Evolutionary conservation across 2,797 vertebrate genomes (phyloP).

Genomic region (Helicolenus hilgendorfi): DNA sequence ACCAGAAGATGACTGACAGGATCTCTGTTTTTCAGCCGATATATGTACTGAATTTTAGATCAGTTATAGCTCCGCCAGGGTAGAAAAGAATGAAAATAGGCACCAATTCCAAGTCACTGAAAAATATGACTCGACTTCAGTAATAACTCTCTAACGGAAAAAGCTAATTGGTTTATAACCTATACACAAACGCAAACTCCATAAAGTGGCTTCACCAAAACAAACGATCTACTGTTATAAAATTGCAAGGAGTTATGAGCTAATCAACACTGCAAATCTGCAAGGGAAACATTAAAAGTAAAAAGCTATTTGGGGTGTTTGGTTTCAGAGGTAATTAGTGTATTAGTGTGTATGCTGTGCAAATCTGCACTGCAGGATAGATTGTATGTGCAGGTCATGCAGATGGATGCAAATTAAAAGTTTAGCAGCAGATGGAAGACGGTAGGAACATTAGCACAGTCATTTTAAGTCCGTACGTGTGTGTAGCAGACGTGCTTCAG

Average conservation of each 20-base stretch:
- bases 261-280: conserved; percentile 14
- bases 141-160: neutral
- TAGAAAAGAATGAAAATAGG: neutral
- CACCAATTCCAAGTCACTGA: neutral
- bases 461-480: conserved; percentile 1
- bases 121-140: neutral
- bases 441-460: conserved; percentile 26
- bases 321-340: conserved; percentile 39
- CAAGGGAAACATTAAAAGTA: conserved; percentile 30
- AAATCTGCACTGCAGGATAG: conserved; percentile 25
- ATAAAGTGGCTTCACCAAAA: neutral
- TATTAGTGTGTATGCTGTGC: neutral
- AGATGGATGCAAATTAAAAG: conserved; percentile 26
- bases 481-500: conserved; percentile 4
- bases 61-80: neutral
- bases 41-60: neutral
- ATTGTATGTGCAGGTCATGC: conserved; percentile 6
- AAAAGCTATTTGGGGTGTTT: conserved; percentile 12
- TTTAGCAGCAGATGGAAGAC: conserved; percentile 29
- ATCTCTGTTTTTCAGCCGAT: neutral
- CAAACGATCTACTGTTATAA: neutral
- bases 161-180: neutral
- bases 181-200: neutral
- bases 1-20: neutral
- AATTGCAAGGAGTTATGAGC: neutral